Evolutionary conservation across 2,888 invertebrate genomes (phyloP), one percentile per base, ranked within the genome.

Genomic region (Caenorhabditis japonica): DNA sequence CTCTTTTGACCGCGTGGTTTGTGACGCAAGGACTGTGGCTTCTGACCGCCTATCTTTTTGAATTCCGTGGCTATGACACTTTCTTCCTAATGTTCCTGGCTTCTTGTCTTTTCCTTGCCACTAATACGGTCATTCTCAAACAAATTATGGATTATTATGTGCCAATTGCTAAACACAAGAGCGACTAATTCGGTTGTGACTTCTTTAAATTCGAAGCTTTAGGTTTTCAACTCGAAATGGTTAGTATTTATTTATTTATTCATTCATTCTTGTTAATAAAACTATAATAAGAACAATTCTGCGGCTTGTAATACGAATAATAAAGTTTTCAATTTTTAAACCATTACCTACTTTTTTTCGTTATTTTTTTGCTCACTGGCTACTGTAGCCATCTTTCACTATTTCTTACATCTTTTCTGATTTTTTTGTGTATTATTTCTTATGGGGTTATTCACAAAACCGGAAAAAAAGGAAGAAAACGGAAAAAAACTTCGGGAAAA

Each of bases 31-130:
- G 90, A 0, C 88, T 93, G 0, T 99, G 99, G 99, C 90, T 99
- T 10, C 89, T 92, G 38, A 92, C 93, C 39, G 99, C 97, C 0
- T 99, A 96, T 89, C 90, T 93, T 46, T 89, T 97, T 34, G 99
- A 99, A 88, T 99, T 97, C 88, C 64, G 92, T 84, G 92, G 93
- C 8, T 89, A 91, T 77, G 92, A 95, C 87, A 93, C 93, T 0
- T 95, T 94, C 87, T 87, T 93, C 41, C 92, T 91, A 81, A 91
- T 99, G 82, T 97, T 96, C 93, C 83, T 93, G 12, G 93, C 93
- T 79, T 91, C 95, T 39, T 89, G 94, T 4, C 88, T 93, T 2
- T 95, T 99, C 88, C 94, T 95, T 88, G 89, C 91, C 80, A 91
- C 92, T 10, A 95, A 97, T 47, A 58, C 53, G 25, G 25, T 66